These are phyloP conservation scores for Nymphalis c-album DNA, from an alignment of 2,888 invertebrate genomes.

Conservation along the genomic window DNA sequence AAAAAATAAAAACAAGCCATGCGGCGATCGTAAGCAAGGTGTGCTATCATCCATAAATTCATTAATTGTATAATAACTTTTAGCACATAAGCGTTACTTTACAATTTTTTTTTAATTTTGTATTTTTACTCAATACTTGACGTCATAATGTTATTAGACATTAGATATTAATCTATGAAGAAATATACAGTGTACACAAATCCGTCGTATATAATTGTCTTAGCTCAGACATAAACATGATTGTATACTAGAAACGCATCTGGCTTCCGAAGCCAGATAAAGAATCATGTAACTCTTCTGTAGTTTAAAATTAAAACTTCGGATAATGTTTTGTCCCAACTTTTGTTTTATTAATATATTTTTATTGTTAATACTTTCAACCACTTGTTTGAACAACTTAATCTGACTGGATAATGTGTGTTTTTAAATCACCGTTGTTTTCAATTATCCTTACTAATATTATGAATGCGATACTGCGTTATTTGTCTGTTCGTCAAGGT, in stretches of 20 bases:
- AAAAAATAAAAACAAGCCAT: too few species aligned
- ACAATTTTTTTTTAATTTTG: too few species aligned
- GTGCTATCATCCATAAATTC: too few species aligned
- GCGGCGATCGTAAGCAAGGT: too few species aligned
- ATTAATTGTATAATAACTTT: too few species aligned
- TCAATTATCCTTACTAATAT: too few species aligned
- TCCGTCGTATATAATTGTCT: slow-evolving; percentile 32
- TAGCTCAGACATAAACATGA: slow-evolving; percentile 33
- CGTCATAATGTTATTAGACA: too few species aligned
- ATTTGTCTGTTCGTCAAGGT: too few species aligned
- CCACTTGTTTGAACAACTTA: neutral
- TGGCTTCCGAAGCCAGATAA: slow-evolving; percentile 39
- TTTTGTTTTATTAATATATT: slow-evolving; percentile 14
- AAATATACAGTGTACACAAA: slow-evolving; percentile 14
- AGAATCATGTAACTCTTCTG: slow-evolving; percentile 25
- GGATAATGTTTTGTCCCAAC: slow-evolving; percentile 25
- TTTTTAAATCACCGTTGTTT: too few species aligned
- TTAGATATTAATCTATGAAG: slow-evolving; percentile 13
- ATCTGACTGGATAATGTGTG: neutral
- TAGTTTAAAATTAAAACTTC: slow-evolving; percentile 27
- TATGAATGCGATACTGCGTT: too few species aligned
- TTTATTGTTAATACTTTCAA: neutral
- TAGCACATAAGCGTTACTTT: too few species aligned
- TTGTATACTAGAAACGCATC: slow-evolving; percentile 33
- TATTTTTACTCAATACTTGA: too few species aligned